Evolutionary conservation across 2,888 invertebrate species (phyloP).

Genomic region (Latrodectus hesperus): DNA sequence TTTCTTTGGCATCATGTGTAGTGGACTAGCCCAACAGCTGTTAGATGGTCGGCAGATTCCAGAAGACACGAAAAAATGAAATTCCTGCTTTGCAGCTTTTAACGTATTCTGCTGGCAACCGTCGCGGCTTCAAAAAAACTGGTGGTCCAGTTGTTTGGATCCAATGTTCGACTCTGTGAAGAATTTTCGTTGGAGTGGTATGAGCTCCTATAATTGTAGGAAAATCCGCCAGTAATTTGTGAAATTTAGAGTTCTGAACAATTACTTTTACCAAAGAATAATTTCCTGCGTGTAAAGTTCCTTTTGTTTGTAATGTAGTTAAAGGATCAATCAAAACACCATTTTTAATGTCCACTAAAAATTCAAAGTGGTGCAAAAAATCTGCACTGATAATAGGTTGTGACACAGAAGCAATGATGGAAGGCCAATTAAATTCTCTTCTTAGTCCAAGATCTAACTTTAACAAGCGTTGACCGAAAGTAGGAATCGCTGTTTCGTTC

Average conservation of each 20-base stretch:
- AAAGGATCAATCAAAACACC: neutral
- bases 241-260: constrained; percentile 9
- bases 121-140: constrained; percentile 10
- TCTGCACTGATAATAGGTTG: too few species aligned
- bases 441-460: neutral
- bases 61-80: constrained; percentile 7
- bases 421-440: too few species aligned
- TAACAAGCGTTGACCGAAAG: neutral
- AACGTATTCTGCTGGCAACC: neutral
- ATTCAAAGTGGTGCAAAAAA: neutral
- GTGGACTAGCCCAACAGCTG: constrained; percentile 4
- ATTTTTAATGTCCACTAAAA: neutral
- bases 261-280: neutral
- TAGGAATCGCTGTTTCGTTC: neutral
- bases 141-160: constrained; percentile 31
- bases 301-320: neutral
- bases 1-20: constrained; percentile 33
- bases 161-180: neutral
- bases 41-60: constrained; percentile 8
- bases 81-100: constrained; percentile 17
- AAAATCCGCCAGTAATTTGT: constrained; percentile 18
- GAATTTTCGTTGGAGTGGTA: neutral
- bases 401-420: too few species aligned
- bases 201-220: constrained; percentile 14
- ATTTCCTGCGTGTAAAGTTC: neutral